Evolutionary conservation across 2,797 vertebrate species (phyloP), one percentile per base, ranked within the genome.

Genomic region (Eutrigla gurnardus): DNA sequence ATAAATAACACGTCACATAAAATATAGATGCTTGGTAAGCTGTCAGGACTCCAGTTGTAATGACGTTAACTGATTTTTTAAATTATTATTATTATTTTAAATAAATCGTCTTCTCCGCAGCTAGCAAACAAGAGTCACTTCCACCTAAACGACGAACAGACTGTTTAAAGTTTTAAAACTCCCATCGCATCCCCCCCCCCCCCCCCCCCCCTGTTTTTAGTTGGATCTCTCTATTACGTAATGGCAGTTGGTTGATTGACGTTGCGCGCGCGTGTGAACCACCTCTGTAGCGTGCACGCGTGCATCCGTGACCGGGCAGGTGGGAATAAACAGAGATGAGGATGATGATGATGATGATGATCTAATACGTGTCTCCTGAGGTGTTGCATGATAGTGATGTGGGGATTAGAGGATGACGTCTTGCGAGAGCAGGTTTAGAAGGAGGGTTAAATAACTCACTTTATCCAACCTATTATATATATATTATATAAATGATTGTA

Each of bases 281-380:
- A 7, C n/a, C n/a, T 25, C 18, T 43, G 43, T 10, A n/a, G 6
- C 53, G 6, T n/a, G 15, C 8, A n/a, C 47, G 9, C 36, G 7
- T 45, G 52, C 25, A 35, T 17, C 33, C 35, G 4, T 64, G 71
- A 75, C 43, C 66, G 74, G 25, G 10, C 74, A 75, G 73, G 43
- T 83, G 60, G 57, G 68, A 73, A 70, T 73, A 66, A 77, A 68
- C 3, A 43, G 63, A 49, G 63, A 33, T 72, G 75, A 77, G 78
- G 78, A 42, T 64, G 65, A 71, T 40, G 45, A 57, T 63, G 39
- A 37, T 71, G 58, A 9, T 25, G 54, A 12, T 10, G 0, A 13
- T 58, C 5, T 47, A 2, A 25, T 25, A 25, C 25, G 25, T 25
- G 25, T 25, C 18, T 35, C 14, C 7, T 25, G 15, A 53, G 11